Conservation (phyloP, 2,888 invertebrate species). For the Tubulanus polymorphus region DNA sequence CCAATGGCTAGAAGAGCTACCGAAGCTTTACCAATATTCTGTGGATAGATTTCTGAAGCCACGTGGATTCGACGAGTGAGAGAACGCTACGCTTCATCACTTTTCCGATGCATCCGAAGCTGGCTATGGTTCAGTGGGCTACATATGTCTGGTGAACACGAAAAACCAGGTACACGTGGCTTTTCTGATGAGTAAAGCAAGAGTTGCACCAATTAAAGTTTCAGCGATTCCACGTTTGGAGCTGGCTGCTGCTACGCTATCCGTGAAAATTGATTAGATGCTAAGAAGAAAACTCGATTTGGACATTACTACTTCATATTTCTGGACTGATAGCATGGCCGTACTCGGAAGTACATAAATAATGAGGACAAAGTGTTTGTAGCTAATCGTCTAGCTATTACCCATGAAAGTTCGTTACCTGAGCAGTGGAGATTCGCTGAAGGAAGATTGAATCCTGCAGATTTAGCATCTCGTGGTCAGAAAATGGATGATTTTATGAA, state of each 20-base stretch:
- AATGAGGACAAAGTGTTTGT: constrained; percentile 8
- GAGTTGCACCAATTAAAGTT: constrained; percentile 3
- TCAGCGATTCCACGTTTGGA: constrained; percentile 7
- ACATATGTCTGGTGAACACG: constrained; percentile 2
- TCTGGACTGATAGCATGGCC: constrained; percentile 9
- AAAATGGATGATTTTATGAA: neutral
- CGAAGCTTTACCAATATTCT: neutral
- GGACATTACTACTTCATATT: neutral
- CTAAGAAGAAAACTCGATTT: neutral
- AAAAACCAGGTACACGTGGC: neutral
- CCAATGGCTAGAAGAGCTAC: constrained; percentile 3
- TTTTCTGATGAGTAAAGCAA: constrained; percentile 5
- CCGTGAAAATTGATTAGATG: constrained; percentile 7
- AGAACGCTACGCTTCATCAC: constrained; percentile 2
- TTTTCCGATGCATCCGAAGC: constrained; percentile 7
- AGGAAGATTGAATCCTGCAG: constrained; percentile 7
- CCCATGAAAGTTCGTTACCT: neutral
- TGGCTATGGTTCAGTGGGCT: constrained; percentile 2
- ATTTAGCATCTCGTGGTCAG: constrained; percentile 3
- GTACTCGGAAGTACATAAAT: neutral
- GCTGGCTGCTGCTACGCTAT: constrained; percentile 4
- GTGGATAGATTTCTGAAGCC: neutral
- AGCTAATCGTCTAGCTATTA: constrained; percentile 2
- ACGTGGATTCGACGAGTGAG: neutral
- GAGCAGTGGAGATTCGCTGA: constrained; percentile 6